Base-by-base conservation (phyloP, 2,113 vertebrate species). In the Lophius piscatorius region DNA sequence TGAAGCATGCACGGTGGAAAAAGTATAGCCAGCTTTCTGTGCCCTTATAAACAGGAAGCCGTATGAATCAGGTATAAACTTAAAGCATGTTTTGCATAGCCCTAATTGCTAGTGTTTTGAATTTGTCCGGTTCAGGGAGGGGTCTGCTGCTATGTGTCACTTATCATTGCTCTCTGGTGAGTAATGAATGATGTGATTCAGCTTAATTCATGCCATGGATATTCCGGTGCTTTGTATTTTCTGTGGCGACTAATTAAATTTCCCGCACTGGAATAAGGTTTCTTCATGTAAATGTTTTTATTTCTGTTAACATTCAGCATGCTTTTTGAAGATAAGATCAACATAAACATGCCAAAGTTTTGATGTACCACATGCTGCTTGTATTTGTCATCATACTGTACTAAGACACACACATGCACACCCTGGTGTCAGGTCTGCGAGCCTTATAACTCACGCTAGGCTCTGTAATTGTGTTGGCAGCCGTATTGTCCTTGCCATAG, bases 51-150 rank as follows among this genome's bases (percentile, higher is more conserved):
- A 89, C 80, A 80, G 82, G 76, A 87, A 85, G 82, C 81, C 78
- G 82, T 81, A 91, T 91, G 89, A 92, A 91, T 91, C 91, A 91
- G 87, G 88, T 89, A 87, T 91, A 90, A 89, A 92, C 83, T 82
- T 88, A 75, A 76, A 86, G 78, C 86, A 84, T 88, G 87, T 90
- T 91, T 90, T 90, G 89, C 89, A 89, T 88, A 83, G 87, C 60
- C 83, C 90, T 91, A 92, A 92, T 91, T 91, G 90, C 85, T 85
- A 83, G 74, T 87, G 88, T 88, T 91, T 90, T 91, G 90, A 91
- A 91, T 92, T 92, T 92, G 85, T 86, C 81, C 76, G 24, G 82
- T 91, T 87, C 80, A 87, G 87, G 73, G 72, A 60, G 61, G 81
- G 83, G 70, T 88, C 81, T 78, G 81, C 75, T 88, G 80, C 84